These are phyloP conservation scores for Amazona guildingii DNA, from an alignment of 2,113 vertebrate genomes.

Conservation along the genomic window DNA sequence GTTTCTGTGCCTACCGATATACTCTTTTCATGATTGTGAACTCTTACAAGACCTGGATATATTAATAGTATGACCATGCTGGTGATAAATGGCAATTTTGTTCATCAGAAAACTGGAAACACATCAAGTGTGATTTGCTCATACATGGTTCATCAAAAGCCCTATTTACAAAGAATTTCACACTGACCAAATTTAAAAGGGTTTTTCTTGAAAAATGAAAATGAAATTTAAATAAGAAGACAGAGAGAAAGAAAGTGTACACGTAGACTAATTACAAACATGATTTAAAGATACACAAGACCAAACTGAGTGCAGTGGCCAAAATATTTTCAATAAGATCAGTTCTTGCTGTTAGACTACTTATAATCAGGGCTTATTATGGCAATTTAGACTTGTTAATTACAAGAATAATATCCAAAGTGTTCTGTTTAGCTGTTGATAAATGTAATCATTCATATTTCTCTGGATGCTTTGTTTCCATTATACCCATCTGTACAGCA, in stretches of 20 bases:
- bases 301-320: background rate
- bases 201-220: background rate
- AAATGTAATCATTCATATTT: background rate
- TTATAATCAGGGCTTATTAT: background rate
- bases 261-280: background rate
- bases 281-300: background rate
- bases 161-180: background rate
- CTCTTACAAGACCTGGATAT: background rate
- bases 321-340: background rate
- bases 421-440: background rate
- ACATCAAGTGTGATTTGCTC: background rate
- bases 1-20: background rate
- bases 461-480: background rate
- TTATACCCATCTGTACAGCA: background rate
- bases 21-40: background rate
- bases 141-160: background rate
- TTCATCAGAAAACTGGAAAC: background rate
- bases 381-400: background rate
- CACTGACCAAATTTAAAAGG: background rate
- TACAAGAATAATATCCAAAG: background rate
- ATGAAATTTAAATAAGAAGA: background rate
- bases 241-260: background rate
- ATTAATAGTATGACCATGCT: background rate
- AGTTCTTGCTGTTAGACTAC: background rate
- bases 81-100: background rate